These are phyloP conservation scores for Dendrocopos noguchii DNA, from an alignment of 2,113 vertebrate species.

Conservation along the genomic window DNA sequence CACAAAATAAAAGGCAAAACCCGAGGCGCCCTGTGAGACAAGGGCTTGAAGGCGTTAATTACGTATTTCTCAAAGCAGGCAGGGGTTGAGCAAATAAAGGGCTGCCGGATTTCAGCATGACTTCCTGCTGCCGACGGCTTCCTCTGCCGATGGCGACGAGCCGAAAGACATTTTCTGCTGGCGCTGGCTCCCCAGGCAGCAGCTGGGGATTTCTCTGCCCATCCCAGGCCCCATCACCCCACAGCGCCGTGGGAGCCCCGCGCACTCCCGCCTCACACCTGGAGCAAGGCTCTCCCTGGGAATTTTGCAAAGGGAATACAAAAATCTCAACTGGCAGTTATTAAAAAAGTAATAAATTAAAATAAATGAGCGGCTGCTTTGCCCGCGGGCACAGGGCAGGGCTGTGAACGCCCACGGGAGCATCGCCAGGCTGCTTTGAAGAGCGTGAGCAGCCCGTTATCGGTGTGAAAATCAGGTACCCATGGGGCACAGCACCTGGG, in stretches of 20 bases:
- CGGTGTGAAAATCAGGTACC: not conserved
- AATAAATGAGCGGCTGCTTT: not conserved
- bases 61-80: conserved; percentile 57
- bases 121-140: conserved; percentile 66
- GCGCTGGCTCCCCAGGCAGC: not conserved
- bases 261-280: not conserved
- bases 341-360: not conserved
- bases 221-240: fast-evolving
- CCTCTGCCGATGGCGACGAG: conserved; percentile 26
- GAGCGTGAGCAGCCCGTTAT: not conserved
- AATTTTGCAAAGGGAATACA: not conserved
- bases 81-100: conserved; percentile 67
- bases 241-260: not conserved
- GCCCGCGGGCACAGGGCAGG: conserved; percentile 34
- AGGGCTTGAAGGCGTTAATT: not conserved
- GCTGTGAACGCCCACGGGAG: conserved; percentile 38
- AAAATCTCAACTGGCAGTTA: not conserved
- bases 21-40: not conserved
- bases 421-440: conserved; percentile 20
- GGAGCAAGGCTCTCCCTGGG: not conserved
- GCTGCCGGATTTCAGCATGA: conserved; percentile 61
- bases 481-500: not conserved
- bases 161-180: conserved; percentile 45
- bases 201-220: not conserved
- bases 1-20: not conserved